Evolutionary conservation across 2,797 vertebrate genomes (phyloP), one percentile per base, ranked within the genome.

Genomic region (Syngnathus rostellatus): DNA sequence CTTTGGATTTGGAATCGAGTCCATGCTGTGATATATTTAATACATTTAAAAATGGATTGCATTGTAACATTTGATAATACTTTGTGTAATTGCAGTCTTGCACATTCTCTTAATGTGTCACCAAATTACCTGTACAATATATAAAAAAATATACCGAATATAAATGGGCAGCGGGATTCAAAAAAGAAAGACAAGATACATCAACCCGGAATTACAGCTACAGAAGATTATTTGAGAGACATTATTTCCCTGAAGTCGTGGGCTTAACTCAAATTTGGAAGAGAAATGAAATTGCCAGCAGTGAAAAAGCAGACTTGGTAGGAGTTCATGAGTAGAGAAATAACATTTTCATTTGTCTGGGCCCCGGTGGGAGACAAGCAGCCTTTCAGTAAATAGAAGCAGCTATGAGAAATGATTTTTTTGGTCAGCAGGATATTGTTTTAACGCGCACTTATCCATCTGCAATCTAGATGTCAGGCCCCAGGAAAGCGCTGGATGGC

Each of bases 311-410:
- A 93, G 93, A 93, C 83, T 92, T 94, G 93, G 93, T 96, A 94
- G 94, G 94, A 95, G 94, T 95, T 95, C 94, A 95, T 96, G 94
- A 96, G 93, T 90, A 94, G 94, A 94, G 93, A 96, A 95, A 97
- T 97, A 98, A 98, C 94, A 97, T 97, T 97, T 98, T 98, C 95
- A 98, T 98, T 96, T 95, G 94, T 94, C 94, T 95, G 92, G 86
- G 90, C 91, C 93, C 94, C 94, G 92, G 91, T 93, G 94, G 94
- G 95, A 96, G 93, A 92, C 85, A 86, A 94, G 93, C 92, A 91
- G 92, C 92, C 92, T 94, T 93, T 94, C 93, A 89, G 94, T 96
- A 98, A 97, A 97, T 95, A 95, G 94, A 95, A 94, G 93, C 91
- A 84, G 94, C 96, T 94, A 96, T 95, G 93, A 97, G 94, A 97